These are phyloP conservation scores for Pogonocherus hispidulus DNA, from an alignment of 2,888 invertebrate species.

Conservation along the genomic window DNA sequence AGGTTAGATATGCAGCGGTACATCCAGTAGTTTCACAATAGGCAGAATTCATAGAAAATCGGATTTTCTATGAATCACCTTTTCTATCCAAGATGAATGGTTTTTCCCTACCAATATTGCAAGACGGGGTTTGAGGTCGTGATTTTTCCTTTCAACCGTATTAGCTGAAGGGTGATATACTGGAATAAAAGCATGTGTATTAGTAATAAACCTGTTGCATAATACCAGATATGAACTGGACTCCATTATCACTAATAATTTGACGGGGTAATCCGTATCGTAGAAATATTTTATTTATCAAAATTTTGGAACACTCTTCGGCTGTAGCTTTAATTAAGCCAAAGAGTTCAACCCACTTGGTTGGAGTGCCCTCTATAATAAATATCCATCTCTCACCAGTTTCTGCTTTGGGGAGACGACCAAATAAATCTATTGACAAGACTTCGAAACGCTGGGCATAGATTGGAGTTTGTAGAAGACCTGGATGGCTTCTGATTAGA, in stretches of 20 bases:
- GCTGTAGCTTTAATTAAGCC: background rate
- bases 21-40: conserved; percentile 54
- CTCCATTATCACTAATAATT: no score
- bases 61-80: conserved; percentile 58
- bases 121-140: conserved; percentile 46
- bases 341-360: no score
- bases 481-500: conserved; percentile 34
- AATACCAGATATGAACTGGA: no score
- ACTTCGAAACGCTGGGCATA: conserved; percentile 38
- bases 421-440: conserved; percentile 47
- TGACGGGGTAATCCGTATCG: no score
- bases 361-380: conserved; percentile 40
- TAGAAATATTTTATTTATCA: no score
- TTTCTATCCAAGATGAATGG: background rate
- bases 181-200: conserved; percentile 12
- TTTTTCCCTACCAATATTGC: background rate
- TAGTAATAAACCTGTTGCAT: conserved; percentile 39
- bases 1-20: no score
- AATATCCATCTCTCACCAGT: conserved; percentile 15
- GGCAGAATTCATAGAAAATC: no score
- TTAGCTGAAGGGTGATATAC: conserved; percentile 28
- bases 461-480: no score
- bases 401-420: conserved; percentile 35
- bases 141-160: no score
- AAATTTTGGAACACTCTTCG: background rate